Percentiles rank a stretch among this genome's conserved stretches.
These are phyloP conservation scores for Zootoca vivipara DNA, from an alignment of 2,113 vertebrate species.

Conservation along the genomic window DNA sequence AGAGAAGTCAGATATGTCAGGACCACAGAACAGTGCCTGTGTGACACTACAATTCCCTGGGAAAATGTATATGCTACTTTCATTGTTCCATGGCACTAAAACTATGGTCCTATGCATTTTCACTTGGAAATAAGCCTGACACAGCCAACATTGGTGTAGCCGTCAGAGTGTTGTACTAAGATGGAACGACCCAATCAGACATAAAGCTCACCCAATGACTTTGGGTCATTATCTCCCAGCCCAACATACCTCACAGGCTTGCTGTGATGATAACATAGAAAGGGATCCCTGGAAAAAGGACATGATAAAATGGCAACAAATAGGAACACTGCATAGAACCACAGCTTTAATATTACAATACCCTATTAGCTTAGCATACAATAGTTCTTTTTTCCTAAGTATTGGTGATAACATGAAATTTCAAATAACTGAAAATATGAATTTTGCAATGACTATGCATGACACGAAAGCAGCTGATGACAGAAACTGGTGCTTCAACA, in stretches of 20 bases:
- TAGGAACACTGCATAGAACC: not conserved
- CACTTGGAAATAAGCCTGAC: not conserved
- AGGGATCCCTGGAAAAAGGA: not conserved
- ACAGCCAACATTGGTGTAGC: not conserved
- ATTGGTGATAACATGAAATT: not conserved
- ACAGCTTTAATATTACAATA: not conserved
- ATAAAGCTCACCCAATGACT: not conserved
- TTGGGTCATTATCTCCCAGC: not conserved
- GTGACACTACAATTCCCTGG: not conserved
- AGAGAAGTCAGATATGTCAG: not conserved
- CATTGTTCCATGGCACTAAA: not conserved
- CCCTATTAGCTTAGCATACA: not conserved
- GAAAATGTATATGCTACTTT: not conserved
- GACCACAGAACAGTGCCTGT: not conserved
- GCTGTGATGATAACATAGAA: not conserved
- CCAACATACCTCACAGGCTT: not conserved
- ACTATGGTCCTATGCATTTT: not conserved
- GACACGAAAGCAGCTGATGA: no score
- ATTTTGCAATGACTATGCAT: no score
- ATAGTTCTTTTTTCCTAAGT: not conserved
- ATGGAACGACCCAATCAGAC: not conserved
- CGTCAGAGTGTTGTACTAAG: not conserved
- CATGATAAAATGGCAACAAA: not conserved
- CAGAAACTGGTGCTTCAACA: not conserved
- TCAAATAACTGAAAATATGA: not conserved